phyloP scores from a whole-genome alignment of 2,888 invertebrate species.

The Choristoneura rosaceana region DNA sequence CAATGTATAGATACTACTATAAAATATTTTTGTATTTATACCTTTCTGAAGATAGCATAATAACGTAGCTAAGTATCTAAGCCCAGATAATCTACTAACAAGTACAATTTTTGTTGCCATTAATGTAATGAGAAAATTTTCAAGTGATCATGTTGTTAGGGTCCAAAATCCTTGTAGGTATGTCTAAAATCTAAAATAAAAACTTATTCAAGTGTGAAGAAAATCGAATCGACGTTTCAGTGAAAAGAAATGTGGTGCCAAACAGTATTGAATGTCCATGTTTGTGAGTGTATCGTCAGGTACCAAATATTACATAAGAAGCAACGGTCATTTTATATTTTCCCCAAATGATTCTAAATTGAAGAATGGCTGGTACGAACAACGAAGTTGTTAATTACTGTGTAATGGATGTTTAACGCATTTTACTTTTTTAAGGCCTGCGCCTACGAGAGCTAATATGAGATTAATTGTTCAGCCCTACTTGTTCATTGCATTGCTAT shows the following conservation, averaged over 20 bases:
- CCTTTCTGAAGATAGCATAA: conserved; percentile 12
- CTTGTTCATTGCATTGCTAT: background rate
- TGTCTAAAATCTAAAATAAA: background rate
- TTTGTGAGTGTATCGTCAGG: background rate
- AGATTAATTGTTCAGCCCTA: conserved; percentile 7
- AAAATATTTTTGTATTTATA: conserved; percentile 56
- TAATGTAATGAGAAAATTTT: conserved; percentile 12
- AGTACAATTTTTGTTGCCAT: conserved; percentile 38
- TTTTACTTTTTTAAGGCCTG: too few species aligned
- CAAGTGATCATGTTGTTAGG: conserved; percentile 22
- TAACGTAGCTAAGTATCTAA: conserved; percentile 3
- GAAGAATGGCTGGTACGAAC: background rate
- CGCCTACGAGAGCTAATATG: background rate
- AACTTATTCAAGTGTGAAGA: conserved; percentile 10
- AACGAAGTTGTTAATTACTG: background rate
- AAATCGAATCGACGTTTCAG: background rate
- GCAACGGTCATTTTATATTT: background rate
- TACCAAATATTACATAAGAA: background rate
- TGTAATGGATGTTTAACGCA: background rate
- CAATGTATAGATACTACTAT: conserved; percentile 35
- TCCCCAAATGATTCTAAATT: background rate
- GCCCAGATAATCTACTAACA: conserved; percentile 27
- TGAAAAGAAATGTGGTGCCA: conserved; percentile 27
- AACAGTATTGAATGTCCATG: conserved; percentile 28
- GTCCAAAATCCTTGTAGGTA: conserved; percentile 31